Base-by-base conservation (phyloP, 2,888 invertebrate species). In the Patella caerulea region DNA sequence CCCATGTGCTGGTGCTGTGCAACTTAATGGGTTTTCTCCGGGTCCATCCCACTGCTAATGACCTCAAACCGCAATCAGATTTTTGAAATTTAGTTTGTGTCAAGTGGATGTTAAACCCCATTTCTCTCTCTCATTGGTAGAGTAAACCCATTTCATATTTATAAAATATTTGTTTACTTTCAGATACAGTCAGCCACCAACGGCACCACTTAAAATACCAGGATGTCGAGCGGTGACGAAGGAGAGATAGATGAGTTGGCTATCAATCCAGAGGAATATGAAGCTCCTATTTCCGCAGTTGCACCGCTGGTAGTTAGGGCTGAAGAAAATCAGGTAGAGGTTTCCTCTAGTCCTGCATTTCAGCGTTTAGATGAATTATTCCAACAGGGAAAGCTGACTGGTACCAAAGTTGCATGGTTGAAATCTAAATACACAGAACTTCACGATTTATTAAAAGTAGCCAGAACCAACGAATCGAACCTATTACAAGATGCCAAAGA, bases 381-480 rank as follows among this genome's bases (percentile, higher is more conserved):
- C 78, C 87, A 90, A 81, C 87, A 89, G 74, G 92, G 92, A 15
- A 90, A 88, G 78, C 80, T 92, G 34, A 90, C 91, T 53, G 91
- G 91, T 59, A 91, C 91, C 24, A 90, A 91, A 82, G 90, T 91
- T 70, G 89, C 91, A 3, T 85, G 88, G 77, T 84, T 92, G 52
- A 92, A 91, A 82, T 86, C 91, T n/a, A 91, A 91, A 78, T 92
- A 92, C 80, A 89, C 90, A 77, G 89, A 91, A 54, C 85, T 92
- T 0, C 91, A 92, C 85, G 90, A 92, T 19, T 65, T 65, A 2
- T 24, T 65, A 24, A 19, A 24, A 24, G 65, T 24, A 14, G 65
- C 91, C 59, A 82, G 91, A 78, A 88, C 89, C n/a, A 89, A 87
- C 83, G 92, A 91, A 80, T 83, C 87, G 15, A 81, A 82, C 19